These are phyloP conservation scores for Drosophila neocordata DNA, from an alignment of 1,140 invertebrate species.

Conservation along the genomic window DNA sequence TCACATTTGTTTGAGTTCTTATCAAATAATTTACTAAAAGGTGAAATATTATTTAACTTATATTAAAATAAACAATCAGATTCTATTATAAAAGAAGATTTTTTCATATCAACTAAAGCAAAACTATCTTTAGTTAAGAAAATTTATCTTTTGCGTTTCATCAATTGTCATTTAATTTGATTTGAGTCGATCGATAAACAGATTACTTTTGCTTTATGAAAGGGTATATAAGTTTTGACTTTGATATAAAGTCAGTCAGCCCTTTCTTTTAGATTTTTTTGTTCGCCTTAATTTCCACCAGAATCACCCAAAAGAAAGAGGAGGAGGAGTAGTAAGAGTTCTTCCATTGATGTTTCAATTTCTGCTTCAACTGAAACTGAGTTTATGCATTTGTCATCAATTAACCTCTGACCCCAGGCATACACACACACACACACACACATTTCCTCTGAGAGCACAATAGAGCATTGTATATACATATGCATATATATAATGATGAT, in stretches of 20 bases:
- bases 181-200: background rate
- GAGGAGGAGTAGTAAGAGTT: constrained; percentile 19
- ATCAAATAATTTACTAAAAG: no score
- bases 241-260: background rate
- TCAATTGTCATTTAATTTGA: background rate
- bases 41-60: no score
- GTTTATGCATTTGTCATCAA: constrained; percentile 67
- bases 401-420: constrained; percentile 68
- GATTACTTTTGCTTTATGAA: background rate
- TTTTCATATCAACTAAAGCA: no score
- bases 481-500: constrained; percentile 17
- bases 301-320: background rate
- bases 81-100: no score
- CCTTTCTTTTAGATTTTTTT: constrained; percentile 22
- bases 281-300: constrained; percentile 1
- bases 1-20: no score
- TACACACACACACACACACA: background rate
- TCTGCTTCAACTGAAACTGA: constrained; percentile 16
- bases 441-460: constrained; percentile 32
- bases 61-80: no score
- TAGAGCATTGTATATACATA: constrained; percentile 32
- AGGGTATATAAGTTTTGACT: background rate
- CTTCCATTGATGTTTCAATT: constrained; percentile 62
- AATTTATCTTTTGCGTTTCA: background rate
- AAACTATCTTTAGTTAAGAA: no score